Evolutionary conservation across 2,797 vertebrate genomes (phyloP).

Genomic region (Mus minutoides): DNA sequence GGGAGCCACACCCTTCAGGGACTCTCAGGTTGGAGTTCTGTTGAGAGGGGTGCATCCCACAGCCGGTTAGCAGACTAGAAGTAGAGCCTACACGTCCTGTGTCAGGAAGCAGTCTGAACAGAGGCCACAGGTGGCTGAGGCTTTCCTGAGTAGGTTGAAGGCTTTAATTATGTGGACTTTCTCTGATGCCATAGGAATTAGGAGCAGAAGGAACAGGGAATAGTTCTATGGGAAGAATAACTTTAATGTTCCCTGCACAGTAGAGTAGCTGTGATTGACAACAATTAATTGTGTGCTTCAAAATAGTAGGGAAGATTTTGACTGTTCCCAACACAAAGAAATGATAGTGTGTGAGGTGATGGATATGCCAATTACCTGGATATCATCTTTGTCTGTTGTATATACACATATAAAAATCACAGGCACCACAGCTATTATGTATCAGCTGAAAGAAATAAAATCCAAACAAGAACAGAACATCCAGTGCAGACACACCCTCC

Average conservation of each 20-base stretch:
- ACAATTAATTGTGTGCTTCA: slow-evolving; percentile 25
- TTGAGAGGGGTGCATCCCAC: neutral
- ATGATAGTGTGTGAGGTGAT: neutral
- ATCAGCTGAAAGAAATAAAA: neutral
- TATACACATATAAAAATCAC: neutral
- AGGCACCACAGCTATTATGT: neutral
- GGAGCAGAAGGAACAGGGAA: neutral
- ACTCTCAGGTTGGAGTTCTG: neutral
- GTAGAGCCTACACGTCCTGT: fast-evolving
- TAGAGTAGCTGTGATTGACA: neutral
- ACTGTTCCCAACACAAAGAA: neutral
- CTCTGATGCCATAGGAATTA: neutral
- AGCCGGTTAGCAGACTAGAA: neutral
- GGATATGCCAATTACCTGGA: slow-evolving; percentile 5
- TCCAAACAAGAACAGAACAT: neutral
- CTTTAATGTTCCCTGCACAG: neutral
- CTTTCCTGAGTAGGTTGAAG: neutral
- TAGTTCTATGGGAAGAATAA: neutral
- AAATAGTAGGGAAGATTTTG: neutral
- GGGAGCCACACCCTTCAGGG: neutral
- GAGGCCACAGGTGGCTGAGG: neutral
- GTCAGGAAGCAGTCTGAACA: neutral
- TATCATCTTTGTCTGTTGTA: neutral
- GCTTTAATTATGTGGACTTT: neutral
- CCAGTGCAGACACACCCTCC: neutral